Evolutionary conservation across 2,113 vertebrate genomes (phyloP), one percentile per base, ranked within the genome.

Genomic region (Delphinus delphis): DNA sequence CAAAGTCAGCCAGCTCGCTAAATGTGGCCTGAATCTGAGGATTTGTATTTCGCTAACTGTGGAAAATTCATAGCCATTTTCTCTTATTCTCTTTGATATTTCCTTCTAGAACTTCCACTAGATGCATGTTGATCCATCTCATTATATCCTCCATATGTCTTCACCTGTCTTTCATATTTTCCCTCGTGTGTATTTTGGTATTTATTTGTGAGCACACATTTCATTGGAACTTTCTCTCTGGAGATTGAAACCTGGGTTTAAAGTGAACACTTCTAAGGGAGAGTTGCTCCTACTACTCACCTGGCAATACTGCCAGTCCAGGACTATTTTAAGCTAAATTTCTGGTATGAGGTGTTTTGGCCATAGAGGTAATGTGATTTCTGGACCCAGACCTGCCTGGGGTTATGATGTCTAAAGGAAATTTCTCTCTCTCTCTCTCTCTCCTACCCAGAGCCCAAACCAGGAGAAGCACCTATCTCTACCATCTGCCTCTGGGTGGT

Each of bases 101-200:
- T 92, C 28, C 41, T 63, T 88, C 53, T 92, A 53, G 18, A 55
- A 47, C n/a, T 83, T 77, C 68, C n/a, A 73, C 67, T 96, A 80
- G 79, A 50, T 84, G 20, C 31, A 26, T 21, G 1, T 83, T 55
- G 21, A 26, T 80, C 71, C 47, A 58, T 92, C 62, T 88, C 62
- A 73, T 92, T 93, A 67, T 71, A 80, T 71, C 26, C 20, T 89
- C 73, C 71, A 82, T 88, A 60, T 47, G 10, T 76, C 44, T 95
- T 95, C 77, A 77, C 62, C 68, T 83, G 60, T 90, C 26, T 76
- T 92, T 88, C 62, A 62, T 73, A n/a, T 94, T 81, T 91, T 91
- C 38, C 3, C 10, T 87, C 62, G 50, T 44, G 17, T 82, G 33
- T 60, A 18, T 88, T 70, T 21, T 77, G 62, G 63, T 58, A 38